phyloP scores from a whole-genome alignment of 2,888 invertebrate species.

The Trichopria drosophilae region DNA sequence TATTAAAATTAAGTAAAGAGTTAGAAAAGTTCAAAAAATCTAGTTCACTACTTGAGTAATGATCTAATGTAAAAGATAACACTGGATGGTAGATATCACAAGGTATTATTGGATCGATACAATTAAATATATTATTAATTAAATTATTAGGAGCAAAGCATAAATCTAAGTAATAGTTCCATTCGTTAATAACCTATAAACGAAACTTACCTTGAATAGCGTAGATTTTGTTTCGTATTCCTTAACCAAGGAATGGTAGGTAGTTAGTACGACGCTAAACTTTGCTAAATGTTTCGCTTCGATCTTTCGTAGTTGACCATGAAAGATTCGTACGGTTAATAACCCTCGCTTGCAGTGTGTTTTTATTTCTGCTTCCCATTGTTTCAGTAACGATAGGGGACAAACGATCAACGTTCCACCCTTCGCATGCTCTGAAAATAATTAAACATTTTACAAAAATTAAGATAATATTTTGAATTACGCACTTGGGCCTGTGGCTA shows the following conservation, averaged over 20 bases:
- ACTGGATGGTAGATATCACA: too few relatives aligned
- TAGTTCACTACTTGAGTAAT: too few relatives aligned
- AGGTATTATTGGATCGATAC: too few relatives aligned
- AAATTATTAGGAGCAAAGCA: too few relatives aligned
- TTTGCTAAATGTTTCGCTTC: slow-evolving; percentile 62
- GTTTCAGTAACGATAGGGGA: slow-evolving; percentile 85
- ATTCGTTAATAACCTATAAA: too few relatives aligned
- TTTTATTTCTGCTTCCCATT: slow-evolving; percentile 84
- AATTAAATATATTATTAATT: too few relatives aligned
- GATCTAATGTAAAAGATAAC: too few relatives aligned
- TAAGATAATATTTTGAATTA: slow-evolving; percentile 7
- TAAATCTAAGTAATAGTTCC: too few relatives aligned
- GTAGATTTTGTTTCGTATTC: slow-evolving; percentile 13
- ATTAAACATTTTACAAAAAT: too few relatives aligned
- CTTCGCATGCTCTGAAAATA: too few relatives aligned
- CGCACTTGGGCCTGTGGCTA: background rate
- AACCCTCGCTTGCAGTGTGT: slow-evolving; percentile 65
- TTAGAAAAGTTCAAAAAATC: too few relatives aligned
- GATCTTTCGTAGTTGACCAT: slow-evolving; percentile 72
- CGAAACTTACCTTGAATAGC: slow-evolving; percentile 17
- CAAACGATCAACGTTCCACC: slow-evolving; percentile 86
- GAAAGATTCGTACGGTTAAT: slow-evolving; percentile 70
- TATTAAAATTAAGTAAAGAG: too few relatives aligned
- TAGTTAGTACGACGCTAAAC: slow-evolving; percentile 84
- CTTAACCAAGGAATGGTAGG: slow-evolving; percentile 72